Conservation (phyloP, 1,140 invertebrate species). For the Batillaria attramentaria region DNA sequence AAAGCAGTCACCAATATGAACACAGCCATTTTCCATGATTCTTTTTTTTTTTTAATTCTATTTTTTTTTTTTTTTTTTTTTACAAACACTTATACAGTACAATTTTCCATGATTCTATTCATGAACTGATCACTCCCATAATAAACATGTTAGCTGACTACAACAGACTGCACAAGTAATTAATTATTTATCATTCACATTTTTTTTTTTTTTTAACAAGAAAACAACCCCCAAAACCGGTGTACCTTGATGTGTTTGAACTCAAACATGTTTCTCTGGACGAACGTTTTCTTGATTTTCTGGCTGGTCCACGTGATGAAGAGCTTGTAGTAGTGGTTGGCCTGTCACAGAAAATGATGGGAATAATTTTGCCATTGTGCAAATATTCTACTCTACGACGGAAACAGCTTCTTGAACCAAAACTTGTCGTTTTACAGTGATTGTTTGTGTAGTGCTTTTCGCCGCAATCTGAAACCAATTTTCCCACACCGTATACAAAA, state of each 20-base stretch:
- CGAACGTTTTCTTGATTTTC: conserved; percentile 99
- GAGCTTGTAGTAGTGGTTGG: conserved; percentile 74
- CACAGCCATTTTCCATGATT: too few relatives aligned
- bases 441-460: background rate
- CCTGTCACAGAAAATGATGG: background rate
- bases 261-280: conserved; percentile 99
- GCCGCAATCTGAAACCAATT: background rate
- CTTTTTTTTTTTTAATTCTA: too few relatives aligned
- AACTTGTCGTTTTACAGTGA: background rate
- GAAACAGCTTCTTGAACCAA: background rate
- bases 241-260: conserved; percentile 98
- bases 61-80: too few relatives aligned
- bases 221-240: too few relatives aligned
- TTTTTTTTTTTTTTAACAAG: too few relatives aligned
- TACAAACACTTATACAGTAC: too few relatives aligned
- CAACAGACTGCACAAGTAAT: too few relatives aligned
- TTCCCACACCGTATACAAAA: background rate
- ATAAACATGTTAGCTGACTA: too few relatives aligned
- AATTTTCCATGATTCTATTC: too few relatives aligned
- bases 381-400: background rate
- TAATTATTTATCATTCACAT: too few relatives aligned
- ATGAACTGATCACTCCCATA: too few relatives aligned
- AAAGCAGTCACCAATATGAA: too few relatives aligned
- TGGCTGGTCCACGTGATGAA: conserved; percentile 99
- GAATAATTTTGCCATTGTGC: background rate